Percentiles rank a stretch among this genome's conserved stretches.
phyloP scores from a whole-genome alignment of 1,140 invertebrate species.

The Temnothorax nylanderi region DNA sequence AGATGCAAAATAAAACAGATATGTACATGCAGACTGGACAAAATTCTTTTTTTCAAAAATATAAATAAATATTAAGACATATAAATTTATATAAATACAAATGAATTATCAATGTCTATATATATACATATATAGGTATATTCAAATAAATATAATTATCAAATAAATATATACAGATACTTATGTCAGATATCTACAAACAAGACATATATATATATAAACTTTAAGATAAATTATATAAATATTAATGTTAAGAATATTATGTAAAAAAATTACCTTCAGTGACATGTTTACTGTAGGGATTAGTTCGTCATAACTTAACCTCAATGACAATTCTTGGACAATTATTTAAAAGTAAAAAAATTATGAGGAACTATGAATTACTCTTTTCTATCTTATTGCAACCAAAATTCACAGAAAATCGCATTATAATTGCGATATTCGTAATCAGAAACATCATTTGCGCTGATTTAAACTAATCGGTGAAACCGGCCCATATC shows the following conservation, averaged over 20 bases:
- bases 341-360: not conserved
- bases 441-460: not conserved
- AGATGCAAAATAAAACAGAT: not conserved
- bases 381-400: not conserved
- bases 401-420: not conserved
- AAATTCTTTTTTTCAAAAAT: not conserved
- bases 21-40: not conserved
- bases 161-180: no score
- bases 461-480: not conserved
- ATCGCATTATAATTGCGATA: not conserved
- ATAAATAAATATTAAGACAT: no score
- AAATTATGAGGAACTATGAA: not conserved
- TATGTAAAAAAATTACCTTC: conserved; percentile 2
- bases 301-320: not conserved
- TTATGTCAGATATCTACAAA: not conserved
- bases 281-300: conserved; percentile 21
- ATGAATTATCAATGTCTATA: no score
- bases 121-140: no score
- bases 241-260: not conserved
- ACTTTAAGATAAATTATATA: not conserved
- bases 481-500: no score
- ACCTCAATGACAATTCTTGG: not conserved
- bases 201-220: not conserved
- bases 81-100: no score
- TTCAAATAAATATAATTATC: no score